Evolutionary conservation across 2,888 invertebrate genomes (phyloP).

Genomic region (Xestia ashworthii): DNA sequence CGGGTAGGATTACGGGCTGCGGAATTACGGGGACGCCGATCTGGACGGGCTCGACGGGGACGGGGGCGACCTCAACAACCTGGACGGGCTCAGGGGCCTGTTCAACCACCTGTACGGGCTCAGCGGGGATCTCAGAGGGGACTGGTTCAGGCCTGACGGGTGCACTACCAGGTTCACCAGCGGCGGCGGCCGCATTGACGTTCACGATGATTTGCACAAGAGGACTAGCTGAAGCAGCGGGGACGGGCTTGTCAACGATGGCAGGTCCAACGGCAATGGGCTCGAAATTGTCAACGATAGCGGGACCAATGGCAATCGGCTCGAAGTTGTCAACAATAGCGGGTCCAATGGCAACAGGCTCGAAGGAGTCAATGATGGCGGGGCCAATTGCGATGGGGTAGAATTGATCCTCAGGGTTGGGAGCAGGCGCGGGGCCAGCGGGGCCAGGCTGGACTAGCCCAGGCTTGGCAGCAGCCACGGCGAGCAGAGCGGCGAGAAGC

Average conservation of each 20-base stretch:
- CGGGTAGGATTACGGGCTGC: slow-evolving; percentile 63
- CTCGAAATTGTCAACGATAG: slow-evolving; percentile 54
- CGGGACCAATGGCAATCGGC: slow-evolving; percentile 57
- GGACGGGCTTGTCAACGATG: slow-evolving; percentile 25
- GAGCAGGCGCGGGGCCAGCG: slow-evolving; percentile 66
- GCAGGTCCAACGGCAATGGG: slow-evolving; percentile 27
- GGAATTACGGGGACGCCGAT: slow-evolving; percentile 58
- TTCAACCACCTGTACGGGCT: slow-evolving; percentile 56
- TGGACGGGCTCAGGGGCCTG: slow-evolving; percentile 57
- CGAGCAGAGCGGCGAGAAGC: slow-evolving; percentile 43
- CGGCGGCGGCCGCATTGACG: slow-evolving; percentile 22
- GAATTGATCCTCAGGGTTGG: slow-evolving; percentile 50
- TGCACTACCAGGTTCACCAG: background rate
- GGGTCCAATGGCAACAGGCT: slow-evolving; percentile 47
- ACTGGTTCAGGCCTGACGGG: slow-evolving; percentile 27
- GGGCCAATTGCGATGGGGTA: slow-evolving; percentile 62
- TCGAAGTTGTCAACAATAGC: slow-evolving; percentile 17
- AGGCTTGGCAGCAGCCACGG: slow-evolving; percentile 38
- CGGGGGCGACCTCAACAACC: slow-evolving; percentile 40
- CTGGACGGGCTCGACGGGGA: slow-evolving; percentile 61
- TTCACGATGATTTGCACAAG: slow-evolving; percentile 40
- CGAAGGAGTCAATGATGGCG: slow-evolving; percentile 61
- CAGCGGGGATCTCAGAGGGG: slow-evolving; percentile 15
- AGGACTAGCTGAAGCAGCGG: slow-evolving; percentile 18
- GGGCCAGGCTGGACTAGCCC: slow-evolving; percentile 62